Evolutionary conservation across 2,888 invertebrate species (phyloP).

Genomic region (Megamerina dolium): DNA sequence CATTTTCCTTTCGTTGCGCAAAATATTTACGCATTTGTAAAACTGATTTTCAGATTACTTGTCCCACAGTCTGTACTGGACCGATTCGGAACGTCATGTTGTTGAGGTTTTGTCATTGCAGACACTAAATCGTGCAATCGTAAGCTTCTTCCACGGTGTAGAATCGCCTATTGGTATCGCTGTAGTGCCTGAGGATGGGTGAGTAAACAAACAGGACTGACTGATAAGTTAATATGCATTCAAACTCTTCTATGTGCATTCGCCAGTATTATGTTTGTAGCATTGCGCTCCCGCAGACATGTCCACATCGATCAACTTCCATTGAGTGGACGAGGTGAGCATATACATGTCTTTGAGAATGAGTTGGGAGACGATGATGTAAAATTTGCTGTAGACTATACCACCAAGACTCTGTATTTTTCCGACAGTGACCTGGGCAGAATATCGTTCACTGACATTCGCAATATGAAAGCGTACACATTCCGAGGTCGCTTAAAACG

Average conservation of each 20-base stretch:
- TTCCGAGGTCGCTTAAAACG: constrained; percentile 50
- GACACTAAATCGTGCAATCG: constrained; percentile 55
- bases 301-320: constrained; percentile 63
- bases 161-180: constrained; percentile 66
- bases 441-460: constrained; percentile 60
- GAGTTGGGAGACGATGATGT: constrained; percentile 43
- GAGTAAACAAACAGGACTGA: constrained; percentile 14
- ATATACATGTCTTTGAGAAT: constrained; percentile 43
- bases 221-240: no score
- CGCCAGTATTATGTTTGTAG: constrained; percentile 61
- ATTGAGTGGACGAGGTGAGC: constrained; percentile 58
- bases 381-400: constrained; percentile 47
- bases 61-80: constrained; percentile 68
- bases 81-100: constrained; percentile 58
- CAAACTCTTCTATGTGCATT: no score
- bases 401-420: constrained; percentile 58
- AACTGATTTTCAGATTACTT: constrained; percentile 65
- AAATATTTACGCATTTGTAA: no score
- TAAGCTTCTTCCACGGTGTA: constrained; percentile 55
- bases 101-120: constrained; percentile 63
- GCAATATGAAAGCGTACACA: constrained; percentile 53
- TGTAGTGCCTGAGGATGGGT: constrained; percentile 51
- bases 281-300: constrained; percentile 48
- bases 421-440: constrained; percentile 61
- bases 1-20: neutral